A percentile compares a stretch with the other conserved stretches of the same genome.
phyloP scores from a whole-genome alignment of 2,113 vertebrate genomes.

The Nyctibius bracteatus region DNA sequence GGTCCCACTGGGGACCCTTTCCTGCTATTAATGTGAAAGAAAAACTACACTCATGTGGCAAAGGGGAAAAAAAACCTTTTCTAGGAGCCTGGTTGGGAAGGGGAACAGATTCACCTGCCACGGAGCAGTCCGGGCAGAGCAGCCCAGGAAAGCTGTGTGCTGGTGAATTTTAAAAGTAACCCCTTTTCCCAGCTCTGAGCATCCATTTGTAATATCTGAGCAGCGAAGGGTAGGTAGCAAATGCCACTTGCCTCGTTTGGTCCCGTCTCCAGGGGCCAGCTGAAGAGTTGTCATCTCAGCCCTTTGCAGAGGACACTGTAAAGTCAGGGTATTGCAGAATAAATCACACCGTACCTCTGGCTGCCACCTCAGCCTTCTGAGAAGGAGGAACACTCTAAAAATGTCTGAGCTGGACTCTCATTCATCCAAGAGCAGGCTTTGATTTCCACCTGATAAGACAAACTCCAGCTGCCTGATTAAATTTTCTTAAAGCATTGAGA shows the following conservation, averaged over 20 bases:
- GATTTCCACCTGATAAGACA: background rate
- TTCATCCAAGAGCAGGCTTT: background rate
- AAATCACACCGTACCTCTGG: background rate
- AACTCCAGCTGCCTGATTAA: background rate
- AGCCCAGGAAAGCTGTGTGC: background rate
- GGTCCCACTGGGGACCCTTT: background rate
- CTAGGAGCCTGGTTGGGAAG: background rate
- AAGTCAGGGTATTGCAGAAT: background rate
- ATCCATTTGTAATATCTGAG: background rate
- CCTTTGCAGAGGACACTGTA: background rate
- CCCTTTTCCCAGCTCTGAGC: background rate
- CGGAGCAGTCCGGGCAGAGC: background rate
- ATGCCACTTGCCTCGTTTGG: background rate
- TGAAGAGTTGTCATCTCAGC: background rate
- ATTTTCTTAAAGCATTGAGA: background rate
- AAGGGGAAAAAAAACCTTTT: background rate
- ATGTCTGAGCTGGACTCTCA: accelerated
- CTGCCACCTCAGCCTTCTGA: background rate
- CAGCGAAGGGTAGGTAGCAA: background rate
- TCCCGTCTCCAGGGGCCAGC: background rate
- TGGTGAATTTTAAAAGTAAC: background rate
- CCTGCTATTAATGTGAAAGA: background rate
- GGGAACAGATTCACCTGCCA: background rate
- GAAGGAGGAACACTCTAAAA: background rate
- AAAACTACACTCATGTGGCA: background rate